Percentiles rank a stretch among this genome's conserved stretches.
phyloP scores from a whole-genome alignment of 1,140 invertebrate species.

The Caligus rogercresseyi region DNA sequence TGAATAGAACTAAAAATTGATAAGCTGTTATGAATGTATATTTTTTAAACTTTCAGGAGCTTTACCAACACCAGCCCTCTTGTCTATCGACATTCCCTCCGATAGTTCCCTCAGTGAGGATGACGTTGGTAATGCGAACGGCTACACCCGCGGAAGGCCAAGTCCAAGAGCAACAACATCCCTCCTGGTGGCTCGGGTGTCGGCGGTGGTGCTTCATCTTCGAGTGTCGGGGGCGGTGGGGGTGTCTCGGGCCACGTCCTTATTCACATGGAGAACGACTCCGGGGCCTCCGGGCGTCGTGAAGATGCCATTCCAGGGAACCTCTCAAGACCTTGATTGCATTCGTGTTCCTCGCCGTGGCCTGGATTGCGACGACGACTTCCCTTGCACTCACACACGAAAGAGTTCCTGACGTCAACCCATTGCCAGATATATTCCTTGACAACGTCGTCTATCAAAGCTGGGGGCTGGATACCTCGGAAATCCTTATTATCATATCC shows the following conservation, averaged over 20 bases:
- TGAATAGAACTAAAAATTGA: too few species aligned
- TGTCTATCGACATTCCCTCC: not conserved
- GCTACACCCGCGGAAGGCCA: slow-evolving; percentile 4
- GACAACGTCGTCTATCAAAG: slow-evolving; percentile 47
- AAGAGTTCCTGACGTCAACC: slow-evolving; percentile 52
- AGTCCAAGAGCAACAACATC: not conserved
- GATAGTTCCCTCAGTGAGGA: not conserved
- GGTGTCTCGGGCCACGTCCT: too few species aligned
- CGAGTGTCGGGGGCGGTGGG: too few species aligned
- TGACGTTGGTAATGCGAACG: not conserved
- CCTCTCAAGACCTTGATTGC: slow-evolving; percentile 22
- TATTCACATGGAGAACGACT: not conserved
- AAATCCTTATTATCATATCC: slow-evolving; percentile 63
- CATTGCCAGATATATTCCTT: slow-evolving; percentile 59
- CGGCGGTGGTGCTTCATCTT: too few species aligned
- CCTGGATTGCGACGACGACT: slow-evolving; percentile 29
- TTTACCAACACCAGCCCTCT: slow-evolving; percentile 3
- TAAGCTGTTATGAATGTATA: too few species aligned
- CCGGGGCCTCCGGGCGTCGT: not conserved
- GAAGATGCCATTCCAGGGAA: not conserved
- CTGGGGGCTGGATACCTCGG: slow-evolving; percentile 63
- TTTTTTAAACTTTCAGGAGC: not conserved
- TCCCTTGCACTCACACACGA: slow-evolving; percentile 68
- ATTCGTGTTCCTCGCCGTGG: slow-evolving; percentile 28
- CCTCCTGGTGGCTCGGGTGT: not conserved